Conservation (phyloP, 2,888 invertebrate species). For the Lomographa bimaculata region DNA sequence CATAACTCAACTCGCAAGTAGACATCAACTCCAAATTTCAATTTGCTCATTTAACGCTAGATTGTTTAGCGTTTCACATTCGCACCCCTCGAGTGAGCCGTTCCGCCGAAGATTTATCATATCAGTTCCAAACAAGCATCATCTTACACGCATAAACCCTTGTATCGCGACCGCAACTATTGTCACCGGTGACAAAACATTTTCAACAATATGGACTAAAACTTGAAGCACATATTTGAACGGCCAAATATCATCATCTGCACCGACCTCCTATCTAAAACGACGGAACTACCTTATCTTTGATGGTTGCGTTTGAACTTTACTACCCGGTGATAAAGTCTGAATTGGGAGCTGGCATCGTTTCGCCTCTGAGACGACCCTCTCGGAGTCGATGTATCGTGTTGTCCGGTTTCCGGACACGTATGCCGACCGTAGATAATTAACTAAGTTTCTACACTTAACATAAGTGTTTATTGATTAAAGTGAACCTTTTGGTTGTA, state of each 20-base stretch:
- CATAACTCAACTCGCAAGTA: conserved; percentile 32
- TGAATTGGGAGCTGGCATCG: conserved; percentile 35
- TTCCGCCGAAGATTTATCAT: conserved; percentile 81
- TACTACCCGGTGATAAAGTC: conserved; percentile 39
- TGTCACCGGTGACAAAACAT: conserved; percentile 55
- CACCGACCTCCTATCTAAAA: conserved; percentile 39
- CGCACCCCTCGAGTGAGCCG: conserved; percentile 72
- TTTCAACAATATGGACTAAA: conserved; percentile 69
- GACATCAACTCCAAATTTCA: conserved; percentile 57
- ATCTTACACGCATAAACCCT: conserved; percentile 82
- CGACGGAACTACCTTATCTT: conserved; percentile 36
- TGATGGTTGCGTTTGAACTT: conserved; percentile 37
- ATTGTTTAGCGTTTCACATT: conserved; percentile 59
- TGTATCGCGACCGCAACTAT: conserved; percentile 60
- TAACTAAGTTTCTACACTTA: conserved; percentile 71
- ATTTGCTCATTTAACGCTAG: conserved; percentile 72
- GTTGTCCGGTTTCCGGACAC: conserved; percentile 81
- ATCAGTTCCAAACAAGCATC: conserved; percentile 81
- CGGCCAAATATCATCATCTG: conserved; percentile 61
- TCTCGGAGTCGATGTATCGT: conserved; percentile 62
- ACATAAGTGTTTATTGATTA: conserved; percentile 40
- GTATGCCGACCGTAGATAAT: conserved; percentile 61
- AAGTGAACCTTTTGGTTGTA: conserved; percentile 17
- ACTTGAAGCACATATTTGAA: conserved; percentile 71
- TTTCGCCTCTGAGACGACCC: conserved; percentile 69